Evolutionary conservation across 2,888 invertebrate species (phyloP).

Genomic region (Lasioglossum villosulum): DNA sequence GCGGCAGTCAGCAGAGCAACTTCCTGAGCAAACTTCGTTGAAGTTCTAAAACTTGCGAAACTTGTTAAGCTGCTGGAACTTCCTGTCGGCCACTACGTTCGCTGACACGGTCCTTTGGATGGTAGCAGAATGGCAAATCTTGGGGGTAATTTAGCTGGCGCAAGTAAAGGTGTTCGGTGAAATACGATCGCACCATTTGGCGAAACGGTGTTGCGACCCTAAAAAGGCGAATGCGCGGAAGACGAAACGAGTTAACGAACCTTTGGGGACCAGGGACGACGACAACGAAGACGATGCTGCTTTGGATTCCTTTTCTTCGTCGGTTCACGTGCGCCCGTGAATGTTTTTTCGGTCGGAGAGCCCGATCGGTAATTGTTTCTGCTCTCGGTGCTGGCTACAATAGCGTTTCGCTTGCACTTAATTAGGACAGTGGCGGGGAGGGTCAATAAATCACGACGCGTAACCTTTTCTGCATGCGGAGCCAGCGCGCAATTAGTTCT

Average conservation of each 20-base stretch:
- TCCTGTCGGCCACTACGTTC: background rate
- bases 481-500: slow-evolving; percentile 78
- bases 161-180: slow-evolving; percentile 42
- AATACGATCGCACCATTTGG: slow-evolving; percentile 54
- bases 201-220: slow-evolving; percentile 36
- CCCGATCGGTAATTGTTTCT: slow-evolving; percentile 69
- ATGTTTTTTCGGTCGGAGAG: slow-evolving; percentile 61
- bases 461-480: slow-evolving; percentile 78
- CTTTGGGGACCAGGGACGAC: slow-evolving; percentile 25
- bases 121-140: background rate
- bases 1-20: background rate
- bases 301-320: slow-evolving; percentile 53
- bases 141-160: background rate
- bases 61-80: background rate
- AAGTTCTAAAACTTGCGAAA: background rate
- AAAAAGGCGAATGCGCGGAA: slow-evolving; percentile 55
- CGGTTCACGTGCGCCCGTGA: slow-evolving; percentile 57
- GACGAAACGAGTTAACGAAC: slow-evolving; percentile 68
- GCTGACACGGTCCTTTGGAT: background rate
- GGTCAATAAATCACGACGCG: slow-evolving; percentile 80
- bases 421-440: slow-evolving; percentile 76
- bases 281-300: background rate
- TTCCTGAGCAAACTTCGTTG: background rate
- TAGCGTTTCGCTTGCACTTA: slow-evolving; percentile 77
- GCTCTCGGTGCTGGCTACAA: slow-evolving; percentile 63